Base-by-base conservation (phyloP, 2,797 vertebrate species). In the Benthosema pterotum region DNA sequence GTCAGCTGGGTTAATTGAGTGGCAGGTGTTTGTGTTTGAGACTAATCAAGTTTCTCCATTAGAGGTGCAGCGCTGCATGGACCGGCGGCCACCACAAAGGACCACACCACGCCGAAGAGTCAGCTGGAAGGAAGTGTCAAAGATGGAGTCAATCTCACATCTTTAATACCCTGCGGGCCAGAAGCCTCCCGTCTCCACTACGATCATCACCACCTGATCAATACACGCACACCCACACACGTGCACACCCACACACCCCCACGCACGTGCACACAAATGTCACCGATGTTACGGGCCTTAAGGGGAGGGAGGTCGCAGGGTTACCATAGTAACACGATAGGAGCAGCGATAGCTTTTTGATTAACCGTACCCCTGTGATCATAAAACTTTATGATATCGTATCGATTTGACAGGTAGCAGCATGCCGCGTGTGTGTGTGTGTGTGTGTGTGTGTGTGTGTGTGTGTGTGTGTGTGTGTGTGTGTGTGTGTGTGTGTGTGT, bases 281-380 rank as follows among this genome's bases (percentile, higher is more conserved):
- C 22, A 25, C 22, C 5, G 22, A 25, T 2, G 2, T 55, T 46
- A 58, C 9, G 3, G 58, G 16, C n/a, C 58, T 59, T 45, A 67
- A 52, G 43, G 43, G 17, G 56, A 51, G 54, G 25, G n/a, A 8
- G 42, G 14, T 15, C 14, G 11, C 42, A 19, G 11, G 17, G 51
- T 51, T 47, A 58, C 19, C 28, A 4, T 47, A 48, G 32, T 28
- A 55, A 47, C 17, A 38, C 17, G 38, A 42, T 7, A 9, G 25
- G 60, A 15, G 25, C 43, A 47, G 42, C 43, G 43, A 64, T 60
- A 47, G 14, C 5, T 63, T 68, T 75, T 61, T 2, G 64, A 60
- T 52, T 51, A 42, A 52, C 32, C 15, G 32, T 17, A 22, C 22
- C 42, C 19, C 43, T 19, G 17, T 18, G 38, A n/a, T 15, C 52